Base-by-base conservation (phyloP, 2,113 vertebrate species). In the Paradoxurus hermaphroditus region DNA sequence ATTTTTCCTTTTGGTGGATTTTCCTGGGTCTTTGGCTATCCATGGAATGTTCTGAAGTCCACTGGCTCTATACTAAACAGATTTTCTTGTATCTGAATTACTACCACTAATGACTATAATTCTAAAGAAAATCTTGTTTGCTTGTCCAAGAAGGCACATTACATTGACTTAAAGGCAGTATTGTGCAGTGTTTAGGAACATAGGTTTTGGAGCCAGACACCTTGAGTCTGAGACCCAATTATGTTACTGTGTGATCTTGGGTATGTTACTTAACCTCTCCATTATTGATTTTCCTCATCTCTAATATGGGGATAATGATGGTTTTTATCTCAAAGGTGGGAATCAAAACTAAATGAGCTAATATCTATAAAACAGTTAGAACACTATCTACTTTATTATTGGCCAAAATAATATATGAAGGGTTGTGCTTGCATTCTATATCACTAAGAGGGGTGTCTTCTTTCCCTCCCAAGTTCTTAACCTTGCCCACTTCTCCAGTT, bases 91-190 rank as follows among this genome's bases (percentile, higher is more conserved):
- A 63, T 77, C 39, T 79, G 41, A 79, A 85, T 88, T 84, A 96
- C 39, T 85, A 59, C 1, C 62, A 85, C 36, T 67, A 77, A 53
- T n/a, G 39, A 73, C 27, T 41, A 2, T 73, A 81, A 63, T 82
- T 96, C 6, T 68, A 93, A 83, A 90, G 68, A 70, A 68, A 89
- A 67, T 31, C 23, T 93, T 83, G 21, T 81, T 95, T 86, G 49
- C 14, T 93, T 70, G 12, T 94, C 29, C 49, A 44, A 91, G 16
- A 83, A 78, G n/a, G 31, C 59, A 70, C 31, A 63, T 83, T 84
- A 83, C 15, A 70, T 31, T 83, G 59, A 51, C 72, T 63, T 78
- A 84, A 84, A 94, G 11, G n/a, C 83, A 70, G 31, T 94, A 39
- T 23, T 89, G 5, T 85, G 62, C 41, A 84, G 56, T 90, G 56